These are phyloP conservation scores for Scelioninae gen. 1 DNA, from an alignment of 2,888 invertebrate species.

Conservation along the genomic window DNA sequence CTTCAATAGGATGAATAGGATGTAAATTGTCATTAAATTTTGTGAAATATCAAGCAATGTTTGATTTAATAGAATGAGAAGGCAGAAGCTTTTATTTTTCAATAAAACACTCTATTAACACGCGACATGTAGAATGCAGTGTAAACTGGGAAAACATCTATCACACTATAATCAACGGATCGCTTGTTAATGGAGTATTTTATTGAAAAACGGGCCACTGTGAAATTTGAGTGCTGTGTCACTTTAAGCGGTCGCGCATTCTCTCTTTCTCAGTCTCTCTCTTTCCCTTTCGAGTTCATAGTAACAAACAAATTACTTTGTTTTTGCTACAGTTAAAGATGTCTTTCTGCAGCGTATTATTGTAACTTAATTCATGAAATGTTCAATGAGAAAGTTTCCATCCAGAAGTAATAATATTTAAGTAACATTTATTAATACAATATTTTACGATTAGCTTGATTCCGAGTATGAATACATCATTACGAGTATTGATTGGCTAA, in stretches of 20 bases:
- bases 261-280: neutral
- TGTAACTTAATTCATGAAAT: constrained; percentile 1
- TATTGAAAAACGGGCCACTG: constrained; percentile 47
- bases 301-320: constrained; percentile 21
- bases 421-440: too few relatives aligned
- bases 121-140: constrained; percentile 36
- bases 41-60: constrained; percentile 27
- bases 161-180: constrained; percentile 53
- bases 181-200: constrained; percentile 56
- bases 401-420: too few relatives aligned
- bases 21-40: constrained; percentile 2
- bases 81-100: constrained; percentile 46
- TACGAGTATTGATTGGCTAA: too few relatives aligned
- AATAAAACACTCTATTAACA: constrained; percentile 51
- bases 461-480: too few relatives aligned
- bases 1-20: too few relatives aligned
- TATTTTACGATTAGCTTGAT: too few relatives aligned
- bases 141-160: constrained; percentile 50
- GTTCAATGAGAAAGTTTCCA: neutral
- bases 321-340: constrained; percentile 17
- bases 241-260: constrained; percentile 18
- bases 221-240: constrained; percentile 48
- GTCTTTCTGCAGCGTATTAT: neutral
- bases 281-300: neutral
- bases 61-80: constrained; percentile 31